phyloP scores from a whole-genome alignment of 2,888 invertebrate species.

The Lasioglossum vierecki region DNA sequence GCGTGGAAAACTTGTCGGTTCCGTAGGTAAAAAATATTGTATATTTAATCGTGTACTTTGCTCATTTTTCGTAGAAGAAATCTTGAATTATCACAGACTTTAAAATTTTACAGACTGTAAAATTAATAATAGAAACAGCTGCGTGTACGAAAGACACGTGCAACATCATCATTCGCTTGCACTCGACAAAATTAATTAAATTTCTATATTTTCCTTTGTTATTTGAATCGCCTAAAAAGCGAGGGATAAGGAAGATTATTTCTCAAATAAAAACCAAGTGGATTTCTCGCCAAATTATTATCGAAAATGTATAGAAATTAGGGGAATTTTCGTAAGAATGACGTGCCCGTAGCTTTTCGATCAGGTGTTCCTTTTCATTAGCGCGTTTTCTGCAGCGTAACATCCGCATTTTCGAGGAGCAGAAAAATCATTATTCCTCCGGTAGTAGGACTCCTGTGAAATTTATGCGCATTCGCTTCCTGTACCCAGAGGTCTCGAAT shows the following conservation, averaged over 20 bases:
- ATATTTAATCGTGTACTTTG: background rate
- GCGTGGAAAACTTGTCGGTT: background rate
- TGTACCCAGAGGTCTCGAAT: background rate
- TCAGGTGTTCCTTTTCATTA: conserved; percentile 17
- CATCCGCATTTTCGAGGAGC: conserved; percentile 13
- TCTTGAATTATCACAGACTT: background rate
- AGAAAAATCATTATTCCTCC: conserved; percentile 33
- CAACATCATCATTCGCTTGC: background rate
- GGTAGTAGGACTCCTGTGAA: conserved; percentile 19
- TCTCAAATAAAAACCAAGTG: background rate
- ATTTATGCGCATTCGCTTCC: conserved; percentile 14
- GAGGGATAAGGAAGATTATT: background rate
- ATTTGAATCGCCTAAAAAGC: too few species aligned
- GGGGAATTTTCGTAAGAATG: background rate
- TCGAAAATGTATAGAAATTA: background rate
- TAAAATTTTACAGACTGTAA: background rate
- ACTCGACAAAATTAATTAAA: background rate
- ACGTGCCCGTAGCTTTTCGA: background rate
- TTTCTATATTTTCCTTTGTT: background rate
- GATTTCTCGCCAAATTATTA: background rate
- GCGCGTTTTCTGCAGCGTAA: conserved; percentile 13
- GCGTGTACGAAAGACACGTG: background rate
- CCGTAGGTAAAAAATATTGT: background rate
- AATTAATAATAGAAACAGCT: background rate
- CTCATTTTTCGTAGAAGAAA: background rate